phyloP scores from a whole-genome alignment of 2,888 invertebrate species.

The Marronus borbonicus region DNA sequence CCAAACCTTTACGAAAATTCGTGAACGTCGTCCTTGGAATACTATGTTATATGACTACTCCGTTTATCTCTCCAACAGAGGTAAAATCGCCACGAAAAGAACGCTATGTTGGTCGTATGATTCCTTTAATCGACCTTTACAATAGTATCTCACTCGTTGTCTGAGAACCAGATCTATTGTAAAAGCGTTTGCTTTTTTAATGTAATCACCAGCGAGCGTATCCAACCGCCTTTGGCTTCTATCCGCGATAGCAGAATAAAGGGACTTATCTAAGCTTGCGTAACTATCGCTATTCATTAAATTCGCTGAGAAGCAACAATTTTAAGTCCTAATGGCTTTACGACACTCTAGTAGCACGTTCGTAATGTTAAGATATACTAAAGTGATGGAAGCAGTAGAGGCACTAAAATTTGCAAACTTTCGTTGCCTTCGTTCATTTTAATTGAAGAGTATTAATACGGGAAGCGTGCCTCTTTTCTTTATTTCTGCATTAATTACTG shows the following conservation, averaged over 20 bases:
- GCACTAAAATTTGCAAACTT: no score
- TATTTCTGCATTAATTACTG: no score
- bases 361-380: no score
- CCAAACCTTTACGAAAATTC: no score
- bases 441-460: no score
- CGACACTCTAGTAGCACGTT: no score
- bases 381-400: no score
- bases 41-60: no score
- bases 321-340: background rate
- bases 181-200: background rate
- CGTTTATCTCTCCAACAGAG: no score
- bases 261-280: background rate
- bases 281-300: background rate
- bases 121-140: background rate
- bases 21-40: no score
- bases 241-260: background rate
- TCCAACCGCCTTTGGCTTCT: background rate
- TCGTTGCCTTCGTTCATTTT: no score
- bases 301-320: background rate
- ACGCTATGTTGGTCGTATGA: background rate
- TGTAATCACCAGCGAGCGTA: background rate
- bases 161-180: background rate
- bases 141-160: background rate
- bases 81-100: background rate
- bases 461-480: no score